phyloP scores from a whole-genome alignment of 2,888 invertebrate species.

The Sphaerophoria rueppellii region DNA sequence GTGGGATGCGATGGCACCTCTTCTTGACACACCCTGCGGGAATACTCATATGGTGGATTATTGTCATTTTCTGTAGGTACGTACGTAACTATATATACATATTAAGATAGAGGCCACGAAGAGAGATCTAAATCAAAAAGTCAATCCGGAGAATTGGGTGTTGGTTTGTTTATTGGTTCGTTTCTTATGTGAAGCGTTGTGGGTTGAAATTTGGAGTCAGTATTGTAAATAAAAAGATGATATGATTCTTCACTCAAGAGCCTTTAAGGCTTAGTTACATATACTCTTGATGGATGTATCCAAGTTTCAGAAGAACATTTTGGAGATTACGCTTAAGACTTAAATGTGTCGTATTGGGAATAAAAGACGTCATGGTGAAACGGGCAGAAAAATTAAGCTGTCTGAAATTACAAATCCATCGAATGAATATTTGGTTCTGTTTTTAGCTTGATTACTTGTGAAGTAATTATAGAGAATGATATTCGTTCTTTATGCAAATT shows the following conservation, averaged over 20 bases:
- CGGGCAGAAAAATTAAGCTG: conserved; percentile 11
- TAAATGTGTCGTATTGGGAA: conserved; percentile 30
- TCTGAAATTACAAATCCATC: conserved; percentile 4
- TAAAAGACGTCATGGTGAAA: conserved; percentile 18
- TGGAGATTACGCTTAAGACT: conserved; percentile 52
- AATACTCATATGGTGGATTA: conserved; percentile 41
- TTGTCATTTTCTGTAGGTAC: conserved; percentile 24
- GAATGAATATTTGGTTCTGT: background rate
- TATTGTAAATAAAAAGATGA: background rate
- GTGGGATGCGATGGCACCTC: background rate
- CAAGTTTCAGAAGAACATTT: conserved; percentile 52
- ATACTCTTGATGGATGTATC: conserved; percentile 65
- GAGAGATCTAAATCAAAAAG: conserved; percentile 67
- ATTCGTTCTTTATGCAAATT: no score
- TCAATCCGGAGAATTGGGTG: conserved; percentile 54
- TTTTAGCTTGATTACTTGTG: conserved; percentile 7
- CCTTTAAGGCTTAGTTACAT: conserved; percentile 52
- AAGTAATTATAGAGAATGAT: no score
- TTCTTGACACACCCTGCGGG: background rate
- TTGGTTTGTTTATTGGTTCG: conserved; percentile 14
- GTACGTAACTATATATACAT: background rate
- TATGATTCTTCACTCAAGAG: conserved; percentile 26
- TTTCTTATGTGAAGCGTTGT: background rate
- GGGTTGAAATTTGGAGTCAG: no score
- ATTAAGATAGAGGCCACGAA: conserved; percentile 13